phyloP scores from a whole-genome alignment of 1,140 invertebrate genomes.

The Zaprionus lachaisei region DNA sequence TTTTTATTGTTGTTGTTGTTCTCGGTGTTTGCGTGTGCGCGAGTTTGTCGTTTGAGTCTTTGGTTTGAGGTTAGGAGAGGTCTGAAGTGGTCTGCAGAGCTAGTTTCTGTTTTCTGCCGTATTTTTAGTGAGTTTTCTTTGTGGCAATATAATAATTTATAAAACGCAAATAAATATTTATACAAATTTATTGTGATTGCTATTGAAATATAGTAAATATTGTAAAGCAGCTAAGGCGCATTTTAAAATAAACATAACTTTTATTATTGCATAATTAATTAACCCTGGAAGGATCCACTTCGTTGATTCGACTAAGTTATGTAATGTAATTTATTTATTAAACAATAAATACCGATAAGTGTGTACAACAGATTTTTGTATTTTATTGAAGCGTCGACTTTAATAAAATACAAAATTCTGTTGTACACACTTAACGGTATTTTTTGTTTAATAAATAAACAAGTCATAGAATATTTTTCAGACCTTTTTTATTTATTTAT shows the following conservation, averaged over 20 bases:
- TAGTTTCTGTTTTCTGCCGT: background rate
- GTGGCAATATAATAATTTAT: background rate
- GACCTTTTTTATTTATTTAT: too few relatives aligned
- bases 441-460: too few relatives aligned
- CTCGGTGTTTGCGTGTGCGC: conserved; percentile 30
- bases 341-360: too few relatives aligned
- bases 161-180: background rate
- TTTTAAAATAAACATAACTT: background rate
- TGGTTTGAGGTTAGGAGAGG: conserved; percentile 61
- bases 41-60: conserved; percentile 79
- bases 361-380: too few relatives aligned
- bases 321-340: too few relatives aligned
- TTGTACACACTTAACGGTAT: too few relatives aligned
- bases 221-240: background rate
- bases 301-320: too few relatives aligned
- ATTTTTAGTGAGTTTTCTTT: background rate
- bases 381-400: too few relatives aligned
- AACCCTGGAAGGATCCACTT: too few relatives aligned
- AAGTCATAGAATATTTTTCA: too few relatives aligned
- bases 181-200: background rate
- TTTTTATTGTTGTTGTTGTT: conserved; percentile 16
- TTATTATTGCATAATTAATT: too few relatives aligned
- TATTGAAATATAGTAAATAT: background rate
- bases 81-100: background rate
- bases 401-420: too few relatives aligned